These are phyloP conservation scores for Deladenus siricidicola DNA, from an alignment of 2,888 invertebrate genomes.

Conservation along the genomic window DNA sequence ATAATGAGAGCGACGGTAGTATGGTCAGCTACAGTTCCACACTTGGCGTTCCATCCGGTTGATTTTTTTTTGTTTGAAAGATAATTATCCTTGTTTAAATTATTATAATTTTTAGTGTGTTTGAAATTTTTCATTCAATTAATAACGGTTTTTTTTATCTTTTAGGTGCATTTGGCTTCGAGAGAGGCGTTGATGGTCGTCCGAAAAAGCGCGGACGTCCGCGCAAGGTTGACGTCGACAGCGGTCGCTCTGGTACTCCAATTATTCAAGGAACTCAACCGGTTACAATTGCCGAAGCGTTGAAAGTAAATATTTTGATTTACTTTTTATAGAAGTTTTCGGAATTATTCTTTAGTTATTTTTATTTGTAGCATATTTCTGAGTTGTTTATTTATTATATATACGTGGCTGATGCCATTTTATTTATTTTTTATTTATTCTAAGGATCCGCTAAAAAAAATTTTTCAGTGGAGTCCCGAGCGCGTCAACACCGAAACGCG, in stretches of 20 bases:
- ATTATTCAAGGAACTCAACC: constrained; percentile 40
- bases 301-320: constrained; percentile 15
- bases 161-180: constrained; percentile 2
- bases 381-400: no score
- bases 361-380: no score
- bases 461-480: constrained; percentile 42
- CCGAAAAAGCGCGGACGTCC: constrained; percentile 37
- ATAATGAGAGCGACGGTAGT: constrained; percentile 28
- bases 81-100: not conserved
- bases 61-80: no score
- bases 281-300: constrained; percentile 35
- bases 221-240: constrained; percentile 33
- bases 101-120: not conserved
- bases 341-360: not conserved
- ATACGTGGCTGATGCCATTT: no score
- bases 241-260: constrained; percentile 34
- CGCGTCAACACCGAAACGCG: constrained; percentile 31
- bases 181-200: not conserved
- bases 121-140: not conserved
- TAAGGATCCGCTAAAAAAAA: not conserved
- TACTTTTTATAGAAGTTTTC: not conserved
- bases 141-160: not conserved
- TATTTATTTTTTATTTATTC: no score
- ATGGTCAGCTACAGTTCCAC: constrained; percentile 18
- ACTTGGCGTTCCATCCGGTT: not conserved